phyloP scores from a whole-genome alignment of 2,888 invertebrate species.

The Drosophila multiciliata region DNA sequence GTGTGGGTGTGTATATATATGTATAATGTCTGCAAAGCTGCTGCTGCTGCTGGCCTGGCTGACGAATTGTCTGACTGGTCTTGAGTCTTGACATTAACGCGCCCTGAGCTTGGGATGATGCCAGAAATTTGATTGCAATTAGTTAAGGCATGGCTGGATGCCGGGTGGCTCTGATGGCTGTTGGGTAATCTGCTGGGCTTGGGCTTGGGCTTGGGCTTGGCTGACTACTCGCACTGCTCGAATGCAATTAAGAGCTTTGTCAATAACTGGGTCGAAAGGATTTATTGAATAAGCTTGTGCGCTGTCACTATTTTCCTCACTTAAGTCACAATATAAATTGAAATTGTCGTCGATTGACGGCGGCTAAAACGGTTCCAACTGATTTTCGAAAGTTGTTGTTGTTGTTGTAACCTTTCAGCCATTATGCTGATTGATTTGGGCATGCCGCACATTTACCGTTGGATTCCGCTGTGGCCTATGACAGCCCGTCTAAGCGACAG shows the following conservation, averaged over 20 bases:
- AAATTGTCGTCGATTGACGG: slow-evolving; percentile 43
- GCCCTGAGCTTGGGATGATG: slow-evolving; percentile 20
- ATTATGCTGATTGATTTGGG: slow-evolving; percentile 51
- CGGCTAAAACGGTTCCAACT: slow-evolving; percentile 16
- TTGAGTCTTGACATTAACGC: slow-evolving; percentile 51
- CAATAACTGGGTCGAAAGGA: slow-evolving; percentile 59
- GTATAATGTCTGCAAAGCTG: slow-evolving; percentile 15
- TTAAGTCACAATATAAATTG: slow-evolving; percentile 49
- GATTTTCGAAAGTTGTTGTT: slow-evolving; percentile 28
- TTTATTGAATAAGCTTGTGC: slow-evolving; percentile 64
- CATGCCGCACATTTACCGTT: background rate
- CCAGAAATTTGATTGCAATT: slow-evolving; percentile 61
- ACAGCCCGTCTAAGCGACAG: slow-evolving; percentile 26
- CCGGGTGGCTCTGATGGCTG: background rate
- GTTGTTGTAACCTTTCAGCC: background rate
- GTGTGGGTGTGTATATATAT: background rate
- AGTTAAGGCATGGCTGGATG: slow-evolving; percentile 44
- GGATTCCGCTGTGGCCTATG: slow-evolving; percentile 19
- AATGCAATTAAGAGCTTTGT: slow-evolving; percentile 69
- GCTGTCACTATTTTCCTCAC: slow-evolving; percentile 43
- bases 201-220: background rate
- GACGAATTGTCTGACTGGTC: slow-evolving; percentile 45
- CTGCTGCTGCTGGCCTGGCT: slow-evolving; percentile 1
- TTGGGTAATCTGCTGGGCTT: background rate
- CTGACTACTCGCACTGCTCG: slow-evolving; percentile 33